Evolutionary conservation across 2,888 invertebrate genomes (phyloP), one percentile per base, ranked within the genome.

Genomic region (Gisinianus flammeolus): DNA sequence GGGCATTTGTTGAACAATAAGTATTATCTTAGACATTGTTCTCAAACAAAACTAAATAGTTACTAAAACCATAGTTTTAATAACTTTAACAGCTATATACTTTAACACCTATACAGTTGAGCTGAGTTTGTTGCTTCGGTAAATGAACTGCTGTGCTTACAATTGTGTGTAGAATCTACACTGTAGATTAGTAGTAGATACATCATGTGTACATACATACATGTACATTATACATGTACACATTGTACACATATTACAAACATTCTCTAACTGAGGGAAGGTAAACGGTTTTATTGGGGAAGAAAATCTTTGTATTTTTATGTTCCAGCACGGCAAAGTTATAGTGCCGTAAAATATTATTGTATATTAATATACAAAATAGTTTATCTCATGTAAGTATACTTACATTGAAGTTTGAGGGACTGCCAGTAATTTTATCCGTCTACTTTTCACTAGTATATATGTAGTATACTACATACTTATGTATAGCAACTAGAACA

Each of bases 21-120:
- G 67, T 31, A 73, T 73, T 30, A 62, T 73, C 62, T 56, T 62
- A n/a, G 24, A 73, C 73, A 73, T 73, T 73, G 73, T 73, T 73
- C 62, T 73, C 22, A 2, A 62, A 54, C 73, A 62, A 58, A 73
- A 30, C 71, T 30, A 56, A 71, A 30, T 71, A 26, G 71, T 71
- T 54, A 69, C 35, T 22, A 22, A 71, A 56, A 28, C 26, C 30
- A 22, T 54, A 30, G 30, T 28, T 54, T 56, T 67, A 67, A 67
- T 67, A 67, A 35, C 33, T 30, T 71, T 71, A 71, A 71, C n/a
- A 71, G 56, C 33, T 68, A 19, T 10, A 56, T 12, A 31, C 31
- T 19, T 19, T 16, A 12, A 28, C 62, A 62, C 28, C 12, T 62
- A 12, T 28, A 26, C n/a, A n/a, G n/a, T n/a, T n/a, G n/a, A n/a